phyloP scores from a whole-genome alignment of 2,797 vertebrate species.

The Hoplostethus atlanticus region DNA sequence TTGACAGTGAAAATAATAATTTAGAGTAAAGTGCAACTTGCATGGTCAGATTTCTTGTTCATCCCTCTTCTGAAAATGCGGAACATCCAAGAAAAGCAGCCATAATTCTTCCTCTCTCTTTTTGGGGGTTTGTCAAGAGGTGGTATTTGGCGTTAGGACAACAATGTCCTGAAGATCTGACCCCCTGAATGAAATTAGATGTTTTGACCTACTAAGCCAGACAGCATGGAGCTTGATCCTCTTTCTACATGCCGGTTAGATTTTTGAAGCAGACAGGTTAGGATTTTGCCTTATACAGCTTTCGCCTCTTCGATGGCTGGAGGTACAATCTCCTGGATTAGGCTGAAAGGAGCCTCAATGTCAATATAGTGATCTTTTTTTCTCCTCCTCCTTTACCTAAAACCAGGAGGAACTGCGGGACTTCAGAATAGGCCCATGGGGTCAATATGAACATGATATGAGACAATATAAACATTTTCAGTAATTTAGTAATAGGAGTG shows the following conservation, averaged over 20 bases:
- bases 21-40: not conserved
- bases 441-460: not conserved
- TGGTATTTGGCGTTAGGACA: not conserved
- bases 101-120: not conserved
- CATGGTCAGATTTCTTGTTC: not conserved
- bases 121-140: not conserved
- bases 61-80: not conserved
- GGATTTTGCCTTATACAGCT: not conserved
- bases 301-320: not conserved
- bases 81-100: not conserved
- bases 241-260: conserved; percentile 4
- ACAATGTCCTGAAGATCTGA: not conserved
- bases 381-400: not conserved
- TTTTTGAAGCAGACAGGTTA: not conserved
- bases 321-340: not conserved
- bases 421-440: not conserved
- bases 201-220: not conserved
- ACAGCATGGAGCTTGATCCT: not conserved
- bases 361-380: not conserved
- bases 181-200: not conserved
- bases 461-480: too few species aligned
- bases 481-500: too few species aligned
- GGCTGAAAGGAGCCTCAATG: not conserved
- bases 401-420: not conserved
- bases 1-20: not conserved